phyloP scores from a whole-genome alignment of 37 sponge, comb jelly and placozoan species.

The Beroe ovata region DNA sequence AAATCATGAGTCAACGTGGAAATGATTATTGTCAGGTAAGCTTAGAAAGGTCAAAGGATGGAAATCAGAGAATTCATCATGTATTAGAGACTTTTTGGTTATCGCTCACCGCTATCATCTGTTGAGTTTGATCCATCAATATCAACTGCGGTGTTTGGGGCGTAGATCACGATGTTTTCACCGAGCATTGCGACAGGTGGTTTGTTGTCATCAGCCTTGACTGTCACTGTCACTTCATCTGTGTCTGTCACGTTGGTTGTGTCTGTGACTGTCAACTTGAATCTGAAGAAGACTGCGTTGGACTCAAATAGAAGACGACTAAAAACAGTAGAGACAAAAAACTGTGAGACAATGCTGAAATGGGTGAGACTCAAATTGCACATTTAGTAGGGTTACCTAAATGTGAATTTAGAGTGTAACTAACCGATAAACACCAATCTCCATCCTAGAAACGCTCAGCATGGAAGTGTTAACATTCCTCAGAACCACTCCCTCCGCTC shows the following conservation, averaged over 20 bases:
- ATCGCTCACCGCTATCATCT: conserved; percentile 66
- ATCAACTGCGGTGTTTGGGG: conserved; percentile 67
- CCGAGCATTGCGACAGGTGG: conserved; percentile 21
- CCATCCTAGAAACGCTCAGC: background rate
- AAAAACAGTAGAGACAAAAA: no score
- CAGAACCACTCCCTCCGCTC: background rate
- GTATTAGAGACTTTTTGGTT: no score
- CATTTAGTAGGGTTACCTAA: no score
- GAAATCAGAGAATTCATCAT: no score
- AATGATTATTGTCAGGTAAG: no score
- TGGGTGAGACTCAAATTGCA: no score
- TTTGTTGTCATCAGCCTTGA: conserved; percentile 45
- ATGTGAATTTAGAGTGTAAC: background rate
- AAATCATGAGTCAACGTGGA: no score
- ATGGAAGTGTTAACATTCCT: background rate
- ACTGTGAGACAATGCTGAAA: no score
- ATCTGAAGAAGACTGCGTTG: background rate
- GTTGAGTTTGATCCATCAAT: conserved; percentile 73
- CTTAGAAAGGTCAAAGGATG: no score
- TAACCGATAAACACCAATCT: conserved; percentile 12
- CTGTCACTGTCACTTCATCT: conserved; percentile 50
- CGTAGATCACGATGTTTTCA: conserved; percentile 50
- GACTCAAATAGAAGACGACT: no score
- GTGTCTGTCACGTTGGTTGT: conserved; percentile 15
- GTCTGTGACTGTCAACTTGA: conserved; percentile 62